Conservation (phyloP, 2,888 invertebrate species). For the Pasiphila rectangulata region DNA sequence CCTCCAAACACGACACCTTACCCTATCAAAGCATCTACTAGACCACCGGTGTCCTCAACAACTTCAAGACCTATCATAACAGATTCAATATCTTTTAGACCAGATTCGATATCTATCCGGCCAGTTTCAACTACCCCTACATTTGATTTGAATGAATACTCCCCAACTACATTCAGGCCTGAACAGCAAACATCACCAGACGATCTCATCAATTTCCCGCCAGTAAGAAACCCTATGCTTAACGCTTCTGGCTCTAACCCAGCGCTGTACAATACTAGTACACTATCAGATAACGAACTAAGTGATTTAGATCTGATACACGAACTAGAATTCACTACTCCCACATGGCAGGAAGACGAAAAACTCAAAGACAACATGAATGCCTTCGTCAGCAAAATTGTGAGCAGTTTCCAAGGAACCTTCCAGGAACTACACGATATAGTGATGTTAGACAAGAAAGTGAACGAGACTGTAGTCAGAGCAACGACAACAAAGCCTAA, state of each 20-base stretch:
- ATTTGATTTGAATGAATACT: constrained; percentile 56
- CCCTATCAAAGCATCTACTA: constrained; percentile 44
- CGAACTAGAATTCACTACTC: constrained; percentile 87
- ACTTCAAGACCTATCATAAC: constrained; percentile 8
- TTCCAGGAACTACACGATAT: constrained; percentile 90
- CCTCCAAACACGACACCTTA: constrained; percentile 66
- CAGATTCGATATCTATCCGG: constrained; percentile 6
- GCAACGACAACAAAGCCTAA: constrained; percentile 68
- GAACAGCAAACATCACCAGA: constrained; percentile 85
- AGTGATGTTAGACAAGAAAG: constrained; percentile 78
- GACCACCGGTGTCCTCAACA: constrained; percentile 6
- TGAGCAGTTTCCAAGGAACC: constrained; percentile 90
- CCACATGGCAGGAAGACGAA: constrained; percentile 87
- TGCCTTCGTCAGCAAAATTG: constrained; percentile 90
- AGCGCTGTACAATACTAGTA: constrained; percentile 68
- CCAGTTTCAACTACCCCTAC: constrained; percentile 30
- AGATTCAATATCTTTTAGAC: constrained; percentile 1
- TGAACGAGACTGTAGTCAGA: constrained; percentile 56
- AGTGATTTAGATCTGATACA: constrained; percentile 58
- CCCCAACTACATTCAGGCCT: constrained; percentile 61
- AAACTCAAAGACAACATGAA: constrained; percentile 90
- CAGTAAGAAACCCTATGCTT: constrained; percentile 90
- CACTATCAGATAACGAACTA: constrained; percentile 76
- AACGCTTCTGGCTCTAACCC: constrained; percentile 84
- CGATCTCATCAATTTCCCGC: constrained; percentile 90